A percentile compares a stretch with the other conserved stretches of the same genome.
These are phyloP conservation scores for Myotis myotis DNA, from an alignment of 2,797 vertebrate species.

Conservation along the genomic window DNA sequence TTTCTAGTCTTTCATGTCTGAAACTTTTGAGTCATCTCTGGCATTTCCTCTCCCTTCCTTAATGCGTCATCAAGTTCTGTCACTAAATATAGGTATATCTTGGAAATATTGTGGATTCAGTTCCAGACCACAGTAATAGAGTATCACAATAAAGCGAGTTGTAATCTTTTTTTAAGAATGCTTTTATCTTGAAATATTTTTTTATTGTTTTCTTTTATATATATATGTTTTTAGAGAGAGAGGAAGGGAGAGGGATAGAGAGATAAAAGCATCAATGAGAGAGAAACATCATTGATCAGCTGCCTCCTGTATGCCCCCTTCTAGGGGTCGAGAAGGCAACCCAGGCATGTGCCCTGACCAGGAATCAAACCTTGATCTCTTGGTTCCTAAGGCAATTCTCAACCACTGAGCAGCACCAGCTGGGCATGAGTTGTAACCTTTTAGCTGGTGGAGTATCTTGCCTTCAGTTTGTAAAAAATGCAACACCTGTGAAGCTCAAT, in stretches of 20 bases:
- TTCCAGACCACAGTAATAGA: neutral
- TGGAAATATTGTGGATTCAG: neutral
- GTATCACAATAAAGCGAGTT: neutral
- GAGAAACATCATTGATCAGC: too few species aligned
- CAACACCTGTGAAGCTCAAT: neutral
- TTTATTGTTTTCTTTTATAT: too few species aligned
- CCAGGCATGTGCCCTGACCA: too few species aligned
- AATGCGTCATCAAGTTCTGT: constrained; percentile 18
- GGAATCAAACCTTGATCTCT: too few species aligned
- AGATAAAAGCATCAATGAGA: too few species aligned
- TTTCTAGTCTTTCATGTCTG: neutral
- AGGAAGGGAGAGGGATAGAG: too few species aligned
- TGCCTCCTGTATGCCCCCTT: too few species aligned
- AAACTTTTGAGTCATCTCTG: constrained; percentile 36
- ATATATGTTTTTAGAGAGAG: too few species aligned
- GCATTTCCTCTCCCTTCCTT: constrained; percentile 15
- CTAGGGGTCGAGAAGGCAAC: too few species aligned
- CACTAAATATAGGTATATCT: neutral
- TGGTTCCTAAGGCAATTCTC: too few species aligned
- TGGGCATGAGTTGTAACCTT: neutral
- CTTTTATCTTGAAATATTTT: too few species aligned
- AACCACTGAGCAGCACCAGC: too few species aligned
- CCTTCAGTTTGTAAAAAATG: neutral
- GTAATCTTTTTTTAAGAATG: neutral
- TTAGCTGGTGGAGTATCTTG: neutral